Percentiles rank a stretch among this genome's conserved stretches.
phyloP scores from a whole-genome alignment of 2,797 vertebrate species.

The Heteromormyrus szaboi region DNA sequence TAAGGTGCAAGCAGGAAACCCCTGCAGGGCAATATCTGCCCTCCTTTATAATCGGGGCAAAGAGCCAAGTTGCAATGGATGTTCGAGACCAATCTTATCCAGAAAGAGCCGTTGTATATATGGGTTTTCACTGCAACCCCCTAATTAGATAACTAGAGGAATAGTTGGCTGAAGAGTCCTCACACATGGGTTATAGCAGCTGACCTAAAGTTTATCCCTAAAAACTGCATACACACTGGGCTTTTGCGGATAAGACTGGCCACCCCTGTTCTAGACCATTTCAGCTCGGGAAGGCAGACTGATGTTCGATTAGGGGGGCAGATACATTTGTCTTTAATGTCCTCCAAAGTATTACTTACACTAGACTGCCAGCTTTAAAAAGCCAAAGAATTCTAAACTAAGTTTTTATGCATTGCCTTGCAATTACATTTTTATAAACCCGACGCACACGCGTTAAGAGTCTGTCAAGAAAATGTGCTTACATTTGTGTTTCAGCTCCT shows the following conservation, averaged over 20 bases:
- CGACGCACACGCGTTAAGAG: neutral
- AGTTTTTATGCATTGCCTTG: neutral
- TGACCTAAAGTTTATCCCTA: neutral
- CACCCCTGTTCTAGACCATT: neutral
- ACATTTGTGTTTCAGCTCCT: neutral
- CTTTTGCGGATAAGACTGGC: neutral
- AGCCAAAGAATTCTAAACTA: neutral
- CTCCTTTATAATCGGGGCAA: neutral
- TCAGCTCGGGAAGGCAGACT: neutral
- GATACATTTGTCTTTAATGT: neutral
- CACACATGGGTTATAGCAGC: neutral
- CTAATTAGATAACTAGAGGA: neutral
- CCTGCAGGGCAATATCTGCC: neutral
- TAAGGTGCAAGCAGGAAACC: neutral
- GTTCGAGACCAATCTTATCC: neutral
- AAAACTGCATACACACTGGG: neutral
- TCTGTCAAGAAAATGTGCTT: neutral
- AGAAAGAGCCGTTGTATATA: neutral
- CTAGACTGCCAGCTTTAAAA: neutral
- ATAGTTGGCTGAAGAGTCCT: neutral
- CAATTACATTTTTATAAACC: neutral
- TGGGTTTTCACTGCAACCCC: neutral
- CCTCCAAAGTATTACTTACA: neutral
- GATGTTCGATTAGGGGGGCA: neutral
- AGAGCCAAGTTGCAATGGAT: neutral